Conservation (phyloP, 2,888 invertebrate species). For the Labia minor region DNA sequence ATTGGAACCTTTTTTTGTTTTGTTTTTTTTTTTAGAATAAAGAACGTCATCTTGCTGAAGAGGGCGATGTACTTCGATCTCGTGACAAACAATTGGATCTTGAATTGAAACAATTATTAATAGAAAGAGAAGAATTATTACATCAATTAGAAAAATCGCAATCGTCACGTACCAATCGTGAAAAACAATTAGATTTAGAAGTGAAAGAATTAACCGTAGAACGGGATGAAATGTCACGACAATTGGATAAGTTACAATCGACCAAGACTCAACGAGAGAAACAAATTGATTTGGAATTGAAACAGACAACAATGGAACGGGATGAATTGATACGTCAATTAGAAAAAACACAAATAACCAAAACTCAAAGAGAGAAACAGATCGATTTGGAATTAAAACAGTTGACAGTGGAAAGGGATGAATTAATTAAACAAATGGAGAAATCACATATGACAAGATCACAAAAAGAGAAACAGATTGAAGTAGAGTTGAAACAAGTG, state of each 20-base stretch:
- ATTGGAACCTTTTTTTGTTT: background rate
- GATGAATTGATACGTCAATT: constrained; percentile 80
- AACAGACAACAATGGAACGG: constrained; percentile 71
- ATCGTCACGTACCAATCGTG: constrained; percentile 46
- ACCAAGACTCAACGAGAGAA: constrained; percentile 54
- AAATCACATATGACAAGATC: constrained; percentile 80
- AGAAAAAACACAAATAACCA: constrained; percentile 64
- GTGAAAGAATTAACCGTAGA: constrained; percentile 62
- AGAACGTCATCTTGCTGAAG: constrained; percentile 1
- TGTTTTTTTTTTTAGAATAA: background rate
- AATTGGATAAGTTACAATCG: background rate
- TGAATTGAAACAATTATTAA: constrained; percentile 73
- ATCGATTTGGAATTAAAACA: constrained; percentile 78
- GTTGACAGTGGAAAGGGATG: constrained; percentile 72
- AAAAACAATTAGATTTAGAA: constrained; percentile 66
- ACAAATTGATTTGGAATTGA: constrained; percentile 73
- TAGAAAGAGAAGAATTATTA: constrained; percentile 77
- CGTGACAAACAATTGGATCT: constrained; percentile 66
- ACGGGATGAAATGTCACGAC: background rate
- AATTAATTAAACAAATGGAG: constrained; percentile 76
- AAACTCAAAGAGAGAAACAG: constrained; percentile 52
- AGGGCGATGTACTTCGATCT: background rate
- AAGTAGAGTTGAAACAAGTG: constrained; percentile 63
- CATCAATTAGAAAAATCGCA: constrained; percentile 85
- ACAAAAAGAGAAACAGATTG: constrained; percentile 69